These are phyloP conservation scores for Mallateleia sp. DNA, from an alignment of 2,888 invertebrate species.

Conservation along the genomic window DNA sequence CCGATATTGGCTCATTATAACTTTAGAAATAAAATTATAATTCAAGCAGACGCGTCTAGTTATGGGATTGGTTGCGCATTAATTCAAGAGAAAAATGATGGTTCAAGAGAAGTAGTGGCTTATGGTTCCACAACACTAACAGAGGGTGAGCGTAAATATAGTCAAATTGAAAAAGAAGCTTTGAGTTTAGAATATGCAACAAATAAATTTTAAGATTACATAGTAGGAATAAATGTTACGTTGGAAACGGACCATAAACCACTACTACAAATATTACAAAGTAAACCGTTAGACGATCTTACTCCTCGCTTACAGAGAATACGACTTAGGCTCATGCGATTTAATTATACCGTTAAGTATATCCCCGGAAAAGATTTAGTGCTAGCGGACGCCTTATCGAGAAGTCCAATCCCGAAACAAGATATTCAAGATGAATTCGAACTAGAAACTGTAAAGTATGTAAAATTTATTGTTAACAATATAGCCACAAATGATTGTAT, in stretches of 20 bases:
- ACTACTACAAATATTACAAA: conserved; percentile 84
- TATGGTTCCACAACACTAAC: conserved; percentile 81
- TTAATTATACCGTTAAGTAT: conserved; percentile 81
- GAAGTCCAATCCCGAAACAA: conserved; percentile 51
- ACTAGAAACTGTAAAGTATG: conserved; percentile 34
- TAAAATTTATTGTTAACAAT: conserved; percentile 62
- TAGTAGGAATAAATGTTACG: conserved; percentile 82
- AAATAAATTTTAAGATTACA: conserved; percentile 85
- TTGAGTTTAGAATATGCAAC: conserved; percentile 85
- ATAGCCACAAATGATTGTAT: conserved; percentile 62
- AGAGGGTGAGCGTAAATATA: conserved; percentile 71
- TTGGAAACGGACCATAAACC: conserved; percentile 88
- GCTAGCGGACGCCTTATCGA: conserved; percentile 84
- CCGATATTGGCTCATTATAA: conserved; percentile 85
- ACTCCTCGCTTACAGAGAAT: conserved; percentile 87
- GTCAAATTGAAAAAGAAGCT: conserved; percentile 88
- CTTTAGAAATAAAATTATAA: conserved; percentile 63
- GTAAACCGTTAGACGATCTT: conserved; percentile 85
- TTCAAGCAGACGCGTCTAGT: conserved; percentile 84
- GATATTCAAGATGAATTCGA: conserved; percentile 17
- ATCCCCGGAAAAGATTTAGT: conserved; percentile 84
- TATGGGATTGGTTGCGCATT: conserved; percentile 85
- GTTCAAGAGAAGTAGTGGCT: conserved; percentile 82
- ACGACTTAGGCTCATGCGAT: conserved; percentile 84
- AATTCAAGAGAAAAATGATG: conserved; percentile 79